Conservation (phyloP, 1,140 invertebrate genomes). For the Brachystomella parvula region DNA sequence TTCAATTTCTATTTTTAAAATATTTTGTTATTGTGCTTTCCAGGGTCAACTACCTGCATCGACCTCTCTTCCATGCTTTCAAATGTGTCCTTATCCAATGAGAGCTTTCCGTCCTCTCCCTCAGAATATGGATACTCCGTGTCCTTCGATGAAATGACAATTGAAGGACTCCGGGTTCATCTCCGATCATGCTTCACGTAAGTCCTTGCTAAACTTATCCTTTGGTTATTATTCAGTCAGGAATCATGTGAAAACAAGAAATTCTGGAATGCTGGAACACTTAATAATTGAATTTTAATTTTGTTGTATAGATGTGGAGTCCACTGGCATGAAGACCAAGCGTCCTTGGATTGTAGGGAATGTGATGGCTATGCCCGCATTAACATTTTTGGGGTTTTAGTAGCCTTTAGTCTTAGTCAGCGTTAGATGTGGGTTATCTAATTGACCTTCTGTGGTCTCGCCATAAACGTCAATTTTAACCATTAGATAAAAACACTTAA, state of each 20-base stretch:
- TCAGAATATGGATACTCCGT: not conserved
- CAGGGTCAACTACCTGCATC: not conserved
- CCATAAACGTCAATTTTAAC: not conserved
- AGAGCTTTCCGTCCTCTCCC: not conserved
- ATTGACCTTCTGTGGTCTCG: not conserved
- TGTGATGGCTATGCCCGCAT: constrained; percentile 71
- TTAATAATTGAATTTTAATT: constrained; percentile 18
- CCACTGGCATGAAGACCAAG: constrained; percentile 69
- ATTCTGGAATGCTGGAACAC: too few relatives aligned
- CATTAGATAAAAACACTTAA: not conserved
- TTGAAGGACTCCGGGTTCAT: constrained; percentile 62
- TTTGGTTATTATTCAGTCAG: constrained; percentile 5
- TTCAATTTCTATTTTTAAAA: not conserved
- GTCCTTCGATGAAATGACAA: constrained; percentile 50
- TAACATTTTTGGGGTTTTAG: not conserved
- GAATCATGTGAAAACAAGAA: too few relatives aligned
- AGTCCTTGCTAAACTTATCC: constrained; percentile 40
- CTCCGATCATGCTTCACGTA: constrained; percentile 64
- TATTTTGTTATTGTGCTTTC: not conserved
- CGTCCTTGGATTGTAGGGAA: constrained; percentile 68
- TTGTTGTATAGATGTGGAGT: constrained; percentile 59
- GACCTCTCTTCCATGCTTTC: not conserved
- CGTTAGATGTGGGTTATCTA: not conserved
- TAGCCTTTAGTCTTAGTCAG: not conserved
- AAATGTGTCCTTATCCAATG: not conserved